phyloP scores from a whole-genome alignment of 23 tunicate genomes.

The Clavelina lepadiformis region DNA sequence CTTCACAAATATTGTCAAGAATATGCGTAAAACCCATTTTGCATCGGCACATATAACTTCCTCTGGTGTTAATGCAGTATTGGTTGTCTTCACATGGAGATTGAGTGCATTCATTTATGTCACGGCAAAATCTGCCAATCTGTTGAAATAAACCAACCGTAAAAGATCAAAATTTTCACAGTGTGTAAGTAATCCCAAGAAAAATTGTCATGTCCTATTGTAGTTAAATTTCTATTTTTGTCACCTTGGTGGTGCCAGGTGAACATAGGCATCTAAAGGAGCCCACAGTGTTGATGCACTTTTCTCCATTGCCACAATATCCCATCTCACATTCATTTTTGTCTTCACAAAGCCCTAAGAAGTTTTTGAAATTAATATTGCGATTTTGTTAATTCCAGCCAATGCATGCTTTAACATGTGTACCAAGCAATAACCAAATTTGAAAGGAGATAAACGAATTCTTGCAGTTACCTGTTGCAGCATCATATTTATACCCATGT shows the following conservation, averaged over 20 bases:
- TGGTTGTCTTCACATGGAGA: conserved; percentile 70
- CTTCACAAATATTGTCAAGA: conserved; percentile 56
- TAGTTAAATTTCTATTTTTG: too few species aligned
- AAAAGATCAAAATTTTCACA: too few species aligned
- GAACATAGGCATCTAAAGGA: conserved; percentile 62
- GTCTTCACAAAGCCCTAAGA: conserved; percentile 65
- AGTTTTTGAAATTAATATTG: too few species aligned
- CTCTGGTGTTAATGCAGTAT: conserved; percentile 89
- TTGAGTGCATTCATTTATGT: conserved; percentile 79
- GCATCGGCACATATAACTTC: conserved; percentile 75
- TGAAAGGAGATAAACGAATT: background rate
- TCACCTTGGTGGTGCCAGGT: conserved; percentile 69
- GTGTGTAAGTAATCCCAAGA: too few species aligned
- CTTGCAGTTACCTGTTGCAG: conserved; percentile 38
- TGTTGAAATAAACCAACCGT: too few species aligned
- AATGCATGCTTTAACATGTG: background rate
- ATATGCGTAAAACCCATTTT: conserved; percentile 41
- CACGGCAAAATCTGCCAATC: conserved; percentile 93
- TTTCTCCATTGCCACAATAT: conserved; percentile 74
- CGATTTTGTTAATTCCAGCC: too few species aligned
- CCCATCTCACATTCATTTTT: conserved; percentile 81
- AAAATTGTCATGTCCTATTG: too few species aligned
- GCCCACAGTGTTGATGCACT: conserved; percentile 76
- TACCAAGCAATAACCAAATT: background rate
- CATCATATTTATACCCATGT: conserved; percentile 41